Percentiles rank a stretch among this genome's conserved stretches.
phyloP scores from a whole-genome alignment of 2,113 vertebrate genomes.

The Hippoglossus stenolepis region DNA sequence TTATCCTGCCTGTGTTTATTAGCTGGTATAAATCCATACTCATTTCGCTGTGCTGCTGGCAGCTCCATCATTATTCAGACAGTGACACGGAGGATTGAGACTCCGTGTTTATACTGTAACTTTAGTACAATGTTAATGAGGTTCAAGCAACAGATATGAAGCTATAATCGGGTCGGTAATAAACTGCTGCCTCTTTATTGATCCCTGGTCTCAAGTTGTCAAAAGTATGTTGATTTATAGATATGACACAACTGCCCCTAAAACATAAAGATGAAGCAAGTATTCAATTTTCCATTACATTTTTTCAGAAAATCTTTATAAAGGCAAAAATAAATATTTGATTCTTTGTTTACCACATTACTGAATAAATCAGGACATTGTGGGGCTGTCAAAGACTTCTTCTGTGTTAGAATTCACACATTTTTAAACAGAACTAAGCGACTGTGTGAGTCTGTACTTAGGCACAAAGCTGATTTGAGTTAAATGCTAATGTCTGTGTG shows the following conservation, averaged over 20 bases:
- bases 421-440: too few relatives aligned
- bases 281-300: background rate
- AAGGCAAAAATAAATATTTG: too few relatives aligned
- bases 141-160: slow-evolving; percentile 14
- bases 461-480: too few relatives aligned
- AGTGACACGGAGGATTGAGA: slow-evolving; percentile 13
- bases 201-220: slow-evolving; percentile 12
- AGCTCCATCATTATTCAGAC: slow-evolving; percentile 51
- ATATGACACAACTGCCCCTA: background rate
- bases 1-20: slow-evolving; percentile 61
- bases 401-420: too few relatives aligned
- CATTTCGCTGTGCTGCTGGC: slow-evolving; percentile 24
- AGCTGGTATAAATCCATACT: slow-evolving; percentile 64
- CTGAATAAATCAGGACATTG: too few relatives aligned
- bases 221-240: slow-evolving; percentile 18
- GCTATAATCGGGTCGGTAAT: background rate
- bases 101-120: slow-evolving; percentile 4
- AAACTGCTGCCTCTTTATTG: background rate
- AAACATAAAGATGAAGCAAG: background rate
- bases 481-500: too few relatives aligned
- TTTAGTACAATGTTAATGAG: slow-evolving; percentile 27
- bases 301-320: too few relatives aligned
- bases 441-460: too few relatives aligned
- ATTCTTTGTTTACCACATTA: too few relatives aligned
- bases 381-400: too few relatives aligned